A percentile compares a stretch with the other conserved stretches of the same genome.
Conservation (phyloP, 2,113 vertebrate genomes). For the Rhadina sibilatrix region DNA sequence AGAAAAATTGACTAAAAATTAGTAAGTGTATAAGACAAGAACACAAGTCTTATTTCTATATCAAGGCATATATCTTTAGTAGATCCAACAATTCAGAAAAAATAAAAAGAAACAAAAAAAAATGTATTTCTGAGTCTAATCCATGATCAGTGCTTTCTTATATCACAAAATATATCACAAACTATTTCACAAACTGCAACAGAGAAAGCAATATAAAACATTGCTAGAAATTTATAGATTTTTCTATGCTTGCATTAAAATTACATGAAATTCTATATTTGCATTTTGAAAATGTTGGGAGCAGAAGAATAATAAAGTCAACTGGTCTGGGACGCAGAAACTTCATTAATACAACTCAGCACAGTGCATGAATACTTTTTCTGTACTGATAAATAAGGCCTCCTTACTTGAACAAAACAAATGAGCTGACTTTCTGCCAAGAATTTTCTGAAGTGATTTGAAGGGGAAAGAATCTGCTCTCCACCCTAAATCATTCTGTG, state of each 20-base stretch:
- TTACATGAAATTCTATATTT: neutral
- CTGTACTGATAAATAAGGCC: constrained; percentile 7
- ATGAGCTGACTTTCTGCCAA: constrained; percentile 33
- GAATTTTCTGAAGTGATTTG: constrained; percentile 49
- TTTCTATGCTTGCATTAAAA: neutral
- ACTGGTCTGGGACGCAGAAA: neutral
- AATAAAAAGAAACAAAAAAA: neutral
- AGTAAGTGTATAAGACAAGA: neutral
- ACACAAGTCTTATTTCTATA: neutral
- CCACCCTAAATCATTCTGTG: constrained; percentile 38
- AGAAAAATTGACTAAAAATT: neutral
- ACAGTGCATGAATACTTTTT: neutral
- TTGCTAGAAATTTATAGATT: neutral
- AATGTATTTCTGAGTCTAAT: neutral
- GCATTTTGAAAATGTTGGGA: neutral
- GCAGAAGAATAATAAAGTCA: neutral
- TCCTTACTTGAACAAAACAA: constrained; percentile 8
- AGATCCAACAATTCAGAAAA: neutral
- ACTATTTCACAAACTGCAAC: neutral
- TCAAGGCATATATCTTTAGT: neutral
- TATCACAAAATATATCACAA: neutral
- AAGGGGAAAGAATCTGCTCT: constrained; percentile 59
- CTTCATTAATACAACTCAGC: neutral
- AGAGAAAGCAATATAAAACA: neutral
- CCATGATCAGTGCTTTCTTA: neutral